Evolutionary conservation across 2,888 invertebrate genomes (phyloP), one percentile per base, ranked within the genome.

Genomic region (Pegoplata infirma): DNA sequence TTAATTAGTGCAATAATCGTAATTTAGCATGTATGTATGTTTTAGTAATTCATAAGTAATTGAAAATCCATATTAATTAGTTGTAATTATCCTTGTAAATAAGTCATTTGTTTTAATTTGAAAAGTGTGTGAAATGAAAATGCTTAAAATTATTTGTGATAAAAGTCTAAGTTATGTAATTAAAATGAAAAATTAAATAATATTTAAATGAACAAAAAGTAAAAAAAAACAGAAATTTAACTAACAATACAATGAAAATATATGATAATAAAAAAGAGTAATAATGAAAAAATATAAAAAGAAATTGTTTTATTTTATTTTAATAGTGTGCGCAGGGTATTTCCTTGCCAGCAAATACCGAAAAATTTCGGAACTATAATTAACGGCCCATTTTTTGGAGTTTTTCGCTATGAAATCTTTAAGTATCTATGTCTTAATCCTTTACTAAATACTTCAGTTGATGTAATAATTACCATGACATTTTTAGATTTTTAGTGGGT

Each of bases 121-220:
- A 59, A n/a, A 53, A 72, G 49, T 69, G 68, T 77, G 69, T 81
- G 76, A 72, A 75, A 64, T 76, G 61, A 75, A 81, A 81, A 82
- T 80, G 79, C 81, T 81, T 82, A 79, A 77, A 81, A 81, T 82
- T 80, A 81, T 81, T 82, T 82, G 82, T 82, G 82, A 82, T 82
- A 82, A 81, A 69, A 66, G 16, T 76, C 56, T 80, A 78, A 76
- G 78, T 69, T 78, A 74, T 78, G 68, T 78, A 78, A 63, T 59
- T 59, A 79, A 71, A 69, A 61, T 59, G 23, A 66, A 49, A 73
- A 67, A 76, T 51, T 49, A 21, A 51, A 51, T 63, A 40, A 63
- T 21, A 72, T 47, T 8, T 14, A 46, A 66, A 66, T 66, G 25
- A 71, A 73, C 23, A 16, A 61, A 55, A 63, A n/a, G n/a, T n/a